Base-by-base conservation (phyloP, 2,888 invertebrate species). In the Scaptomyza tumidula region DNA sequence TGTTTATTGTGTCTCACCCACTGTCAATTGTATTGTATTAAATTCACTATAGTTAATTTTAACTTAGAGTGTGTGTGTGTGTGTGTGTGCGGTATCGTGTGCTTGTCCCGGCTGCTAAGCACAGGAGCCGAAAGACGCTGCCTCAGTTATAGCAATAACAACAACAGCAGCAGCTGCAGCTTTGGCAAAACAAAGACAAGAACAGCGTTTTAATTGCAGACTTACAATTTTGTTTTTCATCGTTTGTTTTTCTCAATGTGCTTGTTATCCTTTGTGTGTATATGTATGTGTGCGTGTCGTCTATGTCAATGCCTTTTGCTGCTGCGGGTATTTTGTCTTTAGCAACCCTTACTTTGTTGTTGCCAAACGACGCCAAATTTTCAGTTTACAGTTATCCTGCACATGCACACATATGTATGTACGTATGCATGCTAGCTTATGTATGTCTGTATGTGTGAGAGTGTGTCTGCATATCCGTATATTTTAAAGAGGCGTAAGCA, bases 11-110 rank as follows among this genome's bases (percentile, higher is more conserved):
- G 24, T 24, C 24, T 24, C 24, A 1, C 24, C 3, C 2, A 3
- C 24, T 35, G 13, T 61, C 81, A 81, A 86, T 86, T 86, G 84
- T 83, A 68, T 80, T 71, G 63, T 72, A 80, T 84, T 77, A 71
- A 83, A 66, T 72, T 66, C 69, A 65, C 68, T 77, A 71, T 58
- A 79, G 52, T 86, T 83, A 79, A 83, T 81, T 83, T 65, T 65
- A 31, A 27, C 41, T 52, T 14, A 14, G 11, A 31, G 33, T 37
- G 24, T 29, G 33, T 48, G 39, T 33, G 59, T 45, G 29, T 29
- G 62, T 24, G 24, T 24, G 24, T 29, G 62, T 24, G 24, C 0
- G 24, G 46, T 16, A 39, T 9, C 59, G 43, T 54, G 54, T 50
- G 43, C 14, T 37, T 49, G 52, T 65, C 60, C 63, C 74, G 65